These are phyloP conservation scores for Xylocampa areola DNA, from an alignment of 2,888 invertebrate species.

Conservation along the genomic window DNA sequence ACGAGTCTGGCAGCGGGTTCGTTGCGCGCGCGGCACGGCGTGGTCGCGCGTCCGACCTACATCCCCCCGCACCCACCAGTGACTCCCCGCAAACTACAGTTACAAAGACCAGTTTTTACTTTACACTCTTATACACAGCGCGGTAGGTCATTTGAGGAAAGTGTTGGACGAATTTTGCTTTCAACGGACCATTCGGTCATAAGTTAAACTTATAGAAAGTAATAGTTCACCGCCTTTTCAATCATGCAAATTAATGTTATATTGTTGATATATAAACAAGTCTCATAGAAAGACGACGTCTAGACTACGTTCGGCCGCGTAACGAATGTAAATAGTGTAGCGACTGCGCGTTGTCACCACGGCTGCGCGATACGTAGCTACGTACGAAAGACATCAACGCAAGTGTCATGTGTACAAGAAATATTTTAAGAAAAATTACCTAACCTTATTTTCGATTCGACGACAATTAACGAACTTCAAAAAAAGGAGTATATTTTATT, in stretches of 20 bases:
- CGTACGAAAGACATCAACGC: slow-evolving; percentile 56
- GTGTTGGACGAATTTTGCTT: slow-evolving; percentile 88
- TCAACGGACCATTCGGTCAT: slow-evolving; percentile 78
- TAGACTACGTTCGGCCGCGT: slow-evolving; percentile 47
- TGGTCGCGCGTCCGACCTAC: slow-evolving; percentile 75
- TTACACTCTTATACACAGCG: slow-evolving; percentile 71
- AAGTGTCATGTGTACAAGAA: slow-evolving; percentile 3
- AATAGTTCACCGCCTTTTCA: slow-evolving; percentile 73
- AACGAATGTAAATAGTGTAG: slow-evolving; percentile 32
- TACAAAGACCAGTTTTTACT: slow-evolving; percentile 84
- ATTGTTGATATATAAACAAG: slow-evolving; percentile 39
- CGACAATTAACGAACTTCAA: no score
- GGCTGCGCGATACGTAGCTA: slow-evolving; percentile 11
- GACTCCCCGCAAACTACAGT: slow-evolving; percentile 76
- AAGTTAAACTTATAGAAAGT: slow-evolving; percentile 82
- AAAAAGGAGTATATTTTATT: no score
- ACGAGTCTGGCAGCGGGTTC: slow-evolving; percentile 25
- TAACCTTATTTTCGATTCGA: no score
- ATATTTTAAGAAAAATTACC: no score
- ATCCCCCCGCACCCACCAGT: slow-evolving; percentile 64
- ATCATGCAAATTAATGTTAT: slow-evolving; percentile 58
- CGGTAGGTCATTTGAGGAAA: slow-evolving; percentile 85
- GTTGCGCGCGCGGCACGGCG: slow-evolving; percentile 40
- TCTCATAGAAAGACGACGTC: slow-evolving; percentile 29
- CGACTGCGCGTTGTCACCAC: slow-evolving; percentile 2